Base-by-base conservation (phyloP, 2,888 invertebrate genomes). In the Julus scanicus region DNA sequence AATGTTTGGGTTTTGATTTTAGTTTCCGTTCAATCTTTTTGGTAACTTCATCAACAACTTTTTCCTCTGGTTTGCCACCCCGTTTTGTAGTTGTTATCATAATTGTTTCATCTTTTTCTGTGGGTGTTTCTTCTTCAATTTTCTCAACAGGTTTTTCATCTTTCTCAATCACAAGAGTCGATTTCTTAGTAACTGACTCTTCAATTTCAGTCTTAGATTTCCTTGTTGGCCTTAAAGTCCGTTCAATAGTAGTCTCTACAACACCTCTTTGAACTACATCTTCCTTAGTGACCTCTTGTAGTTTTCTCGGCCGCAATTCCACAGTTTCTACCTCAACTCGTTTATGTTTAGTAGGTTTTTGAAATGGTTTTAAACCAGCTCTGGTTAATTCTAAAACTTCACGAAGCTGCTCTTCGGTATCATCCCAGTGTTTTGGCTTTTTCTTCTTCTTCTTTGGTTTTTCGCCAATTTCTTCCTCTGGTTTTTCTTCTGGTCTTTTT, bases 11-110 rank as follows among this genome's bases (percentile, higher is more conserved):
- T 86, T 86, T 86, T 29, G 3, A n/a, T 84, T 86, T 53, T 53
- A 53, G 49, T 53, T 86, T 57, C 13, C 49, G 39, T 53, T 49
- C 57, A 86, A 86, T 29, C 49, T 86, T 57, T 29, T 86, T 57
- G 49, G 49, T 37, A 53, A 87, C 17, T n/a, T 87, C 87, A 44
- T 87, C 71, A 29, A 87, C 63, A 8, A 87, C 80, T 71, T 37
- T 49, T 39, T 87, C 87, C 29, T 87, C 29, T 1, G 71, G 87
- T 87, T 63, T 39, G 44, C 15, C 40, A n/a, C 2, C 86, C 29
- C 44, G 40, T 13, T 86, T 49, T 39, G 13, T 29, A 86, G 86
- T 86, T n/a, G 15, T 48, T 48, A 40, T 48, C n/a, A 6, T 17
- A 44, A 86, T 15, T 2, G 86, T 40, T 39, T 86, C 48, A 17